A percentile compares a stretch with the other conserved stretches of the same genome.
Evolutionary conservation across 1,140 invertebrate species (phyloP).

Genomic region (Temnothorax nylanderi): DNA sequence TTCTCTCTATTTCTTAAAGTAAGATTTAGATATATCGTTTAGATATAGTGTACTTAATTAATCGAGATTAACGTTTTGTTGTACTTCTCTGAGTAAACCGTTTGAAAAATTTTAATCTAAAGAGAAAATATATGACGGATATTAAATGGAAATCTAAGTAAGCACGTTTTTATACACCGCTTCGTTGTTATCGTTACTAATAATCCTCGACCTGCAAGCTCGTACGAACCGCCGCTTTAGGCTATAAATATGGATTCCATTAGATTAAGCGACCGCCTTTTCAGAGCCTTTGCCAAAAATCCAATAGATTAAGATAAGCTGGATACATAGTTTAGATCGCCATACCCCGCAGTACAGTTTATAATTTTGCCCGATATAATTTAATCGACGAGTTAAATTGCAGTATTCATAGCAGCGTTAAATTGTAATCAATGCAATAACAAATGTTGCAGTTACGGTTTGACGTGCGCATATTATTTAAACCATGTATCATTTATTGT

Average conservation of each 20-base stretch:
- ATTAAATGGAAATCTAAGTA: constrained; percentile 38
- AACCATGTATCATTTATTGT: constrained; percentile 12
- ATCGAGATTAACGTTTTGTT: constrained; percentile 19
- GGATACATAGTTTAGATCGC: constrained; percentile 13
- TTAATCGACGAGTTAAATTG: constrained; percentile 10
- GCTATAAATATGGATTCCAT: constrained; percentile 55
- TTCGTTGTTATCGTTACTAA: constrained; percentile 42
- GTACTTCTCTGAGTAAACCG: background rate
- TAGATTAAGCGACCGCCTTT: constrained; percentile 45
- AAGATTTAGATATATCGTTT: background rate
- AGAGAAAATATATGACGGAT: constrained; percentile 2
- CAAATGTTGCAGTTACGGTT: background rate
- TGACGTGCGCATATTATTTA: background rate
- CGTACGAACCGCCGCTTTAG: constrained; percentile 32
- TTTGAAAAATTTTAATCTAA: constrained; percentile 2
- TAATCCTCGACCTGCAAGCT: constrained; percentile 39
- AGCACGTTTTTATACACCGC: background rate
- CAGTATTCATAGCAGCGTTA: background rate
- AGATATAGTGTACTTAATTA: background rate
- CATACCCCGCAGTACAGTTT: background rate
- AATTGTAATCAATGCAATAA: constrained; percentile 22
- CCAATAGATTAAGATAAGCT: constrained; percentile 38
- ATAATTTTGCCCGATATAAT: constrained; percentile 13
- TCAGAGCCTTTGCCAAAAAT: constrained; percentile 27
- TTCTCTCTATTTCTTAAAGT: background rate